Conservation (phyloP, 2,888 invertebrate genomes). For the Phortica magna region DNA sequence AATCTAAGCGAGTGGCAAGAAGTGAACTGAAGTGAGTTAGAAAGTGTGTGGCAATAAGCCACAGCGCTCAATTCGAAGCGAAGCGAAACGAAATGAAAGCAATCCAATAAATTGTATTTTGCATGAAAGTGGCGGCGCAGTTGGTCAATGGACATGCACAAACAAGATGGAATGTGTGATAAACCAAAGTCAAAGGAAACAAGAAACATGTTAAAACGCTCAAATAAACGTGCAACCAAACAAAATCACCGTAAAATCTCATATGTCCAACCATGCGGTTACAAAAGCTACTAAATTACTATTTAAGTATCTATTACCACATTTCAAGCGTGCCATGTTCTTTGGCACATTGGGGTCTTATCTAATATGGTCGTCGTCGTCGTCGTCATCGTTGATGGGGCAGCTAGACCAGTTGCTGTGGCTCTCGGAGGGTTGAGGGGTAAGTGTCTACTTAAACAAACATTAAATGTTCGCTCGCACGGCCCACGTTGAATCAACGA, state of each 20-base stretch:
- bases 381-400: no score
- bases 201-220: constrained; percentile 36
- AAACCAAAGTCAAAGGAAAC: constrained; percentile 54
- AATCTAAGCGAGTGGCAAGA: neutral
- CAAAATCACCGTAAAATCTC: constrained; percentile 65
- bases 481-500: constrained; percentile 6
- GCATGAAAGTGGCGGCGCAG: constrained; percentile 52
- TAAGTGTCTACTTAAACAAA: neutral
- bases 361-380: no score
- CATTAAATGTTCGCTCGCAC: constrained; percentile 7
- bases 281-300: constrained; percentile 68
- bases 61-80: neutral
- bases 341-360: no score
- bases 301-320: constrained; percentile 70
- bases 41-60: constrained; percentile 29
- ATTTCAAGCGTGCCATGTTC: constrained; percentile 57
- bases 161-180: constrained; percentile 65
- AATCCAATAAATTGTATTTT: constrained; percentile 55
- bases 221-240: constrained; percentile 39
- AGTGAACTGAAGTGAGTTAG: neutral
- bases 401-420: neutral
- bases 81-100: constrained; percentile 33
- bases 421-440: neutral
- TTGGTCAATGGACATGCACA: constrained; percentile 36
- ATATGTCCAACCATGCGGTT: constrained; percentile 67